Conservation (phyloP, 2,888 invertebrate genomes). For the Tiliacea citrago region DNA sequence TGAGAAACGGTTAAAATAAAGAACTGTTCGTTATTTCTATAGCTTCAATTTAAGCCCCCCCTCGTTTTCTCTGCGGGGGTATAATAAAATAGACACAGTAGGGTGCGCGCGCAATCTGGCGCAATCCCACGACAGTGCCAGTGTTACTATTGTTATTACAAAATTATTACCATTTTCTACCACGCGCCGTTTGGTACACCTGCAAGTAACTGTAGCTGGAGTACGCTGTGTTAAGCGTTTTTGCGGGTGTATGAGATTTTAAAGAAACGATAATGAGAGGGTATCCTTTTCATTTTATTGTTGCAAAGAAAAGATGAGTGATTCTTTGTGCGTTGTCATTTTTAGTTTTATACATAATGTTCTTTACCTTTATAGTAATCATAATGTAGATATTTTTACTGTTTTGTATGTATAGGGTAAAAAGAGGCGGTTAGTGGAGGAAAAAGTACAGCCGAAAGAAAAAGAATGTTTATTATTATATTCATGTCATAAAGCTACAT, state of each 20-base stretch:
- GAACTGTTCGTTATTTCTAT: constrained; percentile 61
- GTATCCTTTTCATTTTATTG: constrained; percentile 39
- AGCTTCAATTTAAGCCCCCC: constrained; percentile 39
- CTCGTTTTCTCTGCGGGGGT: constrained; percentile 38
- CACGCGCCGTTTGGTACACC: constrained; percentile 58
- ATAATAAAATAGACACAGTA: background rate
- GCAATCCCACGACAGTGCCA: constrained; percentile 46
- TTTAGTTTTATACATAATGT: background rate
- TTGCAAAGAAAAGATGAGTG: background rate
- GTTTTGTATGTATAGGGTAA: background rate
- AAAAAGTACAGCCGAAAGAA: background rate
- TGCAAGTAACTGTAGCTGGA: constrained; percentile 57
- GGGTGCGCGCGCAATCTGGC: constrained; percentile 55
- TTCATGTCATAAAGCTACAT: background rate
- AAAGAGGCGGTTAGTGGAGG: background rate
- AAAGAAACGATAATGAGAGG: constrained; percentile 30
- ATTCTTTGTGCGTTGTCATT: background rate
- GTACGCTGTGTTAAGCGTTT: constrained; percentile 42
- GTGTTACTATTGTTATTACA: constrained; percentile 50
- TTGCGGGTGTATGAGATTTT: constrained; percentile 19
- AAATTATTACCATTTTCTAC: constrained; percentile 60
- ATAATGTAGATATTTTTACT: no score
- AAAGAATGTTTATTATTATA: background rate
- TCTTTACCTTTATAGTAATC: background rate
- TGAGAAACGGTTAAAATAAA: constrained; percentile 9